phyloP scores from a whole-genome alignment of 1,140 invertebrate genomes.

The Oscheius sp. region DNA sequence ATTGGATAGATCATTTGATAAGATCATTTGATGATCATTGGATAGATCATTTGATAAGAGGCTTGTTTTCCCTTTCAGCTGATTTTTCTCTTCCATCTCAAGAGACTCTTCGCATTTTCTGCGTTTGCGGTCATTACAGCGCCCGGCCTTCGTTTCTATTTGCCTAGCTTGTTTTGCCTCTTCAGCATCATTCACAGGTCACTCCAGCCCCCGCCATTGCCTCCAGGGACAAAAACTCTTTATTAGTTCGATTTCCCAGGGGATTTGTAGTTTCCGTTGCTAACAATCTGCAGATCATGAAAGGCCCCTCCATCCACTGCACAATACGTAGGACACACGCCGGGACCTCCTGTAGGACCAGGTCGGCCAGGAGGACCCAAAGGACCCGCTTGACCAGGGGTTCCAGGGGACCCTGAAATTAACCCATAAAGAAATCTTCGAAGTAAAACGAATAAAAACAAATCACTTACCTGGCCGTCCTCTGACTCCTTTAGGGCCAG shows the following conservation, averaged over 20 bases:
- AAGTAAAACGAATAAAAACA: too few species aligned
- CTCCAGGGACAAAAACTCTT: background rate
- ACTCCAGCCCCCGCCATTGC: background rate
- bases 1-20: background rate
- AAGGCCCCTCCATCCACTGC: too few species aligned
- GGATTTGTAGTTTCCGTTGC: background rate
- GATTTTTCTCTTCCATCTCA: background rate
- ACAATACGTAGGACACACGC: too few species aligned
- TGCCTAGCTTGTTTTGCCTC: constrained; percentile 3
- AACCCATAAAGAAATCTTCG: too few species aligned
- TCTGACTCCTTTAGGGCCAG: too few species aligned
- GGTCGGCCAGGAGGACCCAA: background rate
- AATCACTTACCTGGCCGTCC: too few species aligned
- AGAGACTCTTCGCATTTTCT: background rate
- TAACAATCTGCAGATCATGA: background rate
- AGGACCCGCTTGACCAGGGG: background rate
- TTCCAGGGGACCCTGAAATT: too few species aligned
- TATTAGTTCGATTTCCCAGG: background rate
- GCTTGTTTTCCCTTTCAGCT: background rate
- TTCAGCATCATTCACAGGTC: constrained; percentile 13
- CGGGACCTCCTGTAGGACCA: background rate
- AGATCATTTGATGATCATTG: background rate
- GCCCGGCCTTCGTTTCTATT: background rate
- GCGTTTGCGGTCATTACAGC: background rate
- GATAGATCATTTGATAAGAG: background rate